Percentiles rank a stretch among this genome's conserved stretches.
Conservation (phyloP, 1,140 invertebrate species). For the Portunus trituberculatus region DNA sequence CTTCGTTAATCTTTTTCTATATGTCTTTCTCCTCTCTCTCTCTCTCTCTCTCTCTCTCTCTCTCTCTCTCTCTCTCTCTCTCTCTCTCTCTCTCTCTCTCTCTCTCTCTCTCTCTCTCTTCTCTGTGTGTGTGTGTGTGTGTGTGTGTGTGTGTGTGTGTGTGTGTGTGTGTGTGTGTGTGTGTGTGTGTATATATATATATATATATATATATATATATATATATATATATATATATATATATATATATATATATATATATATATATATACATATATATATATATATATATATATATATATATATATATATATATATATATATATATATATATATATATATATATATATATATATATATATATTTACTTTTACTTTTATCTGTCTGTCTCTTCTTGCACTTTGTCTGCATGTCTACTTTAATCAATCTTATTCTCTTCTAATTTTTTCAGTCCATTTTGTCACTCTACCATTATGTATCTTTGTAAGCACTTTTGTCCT, state of each 20-base stretch:
- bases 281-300: background rate
- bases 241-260: conserved; percentile 28
- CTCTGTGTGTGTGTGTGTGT: background rate
- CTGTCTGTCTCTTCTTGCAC: background rate
- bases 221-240: conserved; percentile 31
- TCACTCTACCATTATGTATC: background rate
- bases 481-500: background rate
- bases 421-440: background rate
- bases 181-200: conserved; percentile 12
- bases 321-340: too few species aligned
- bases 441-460: too few species aligned
- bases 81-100: background rate
- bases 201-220: conserved; percentile 14
- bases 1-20: too few species aligned
- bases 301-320: too few species aligned
- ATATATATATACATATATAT: conserved; percentile 18
- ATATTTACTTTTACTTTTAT: too few species aligned
- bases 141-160: background rate
- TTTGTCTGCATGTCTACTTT: background rate
- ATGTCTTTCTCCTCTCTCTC: too few species aligned
- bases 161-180: conserved; percentile 37
- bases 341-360: too few species aligned
- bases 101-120: background rate
- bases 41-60: conserved; percentile 35
- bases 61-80: conserved; percentile 43